A percentile compares a stretch with the other conserved stretches of the same genome.
Evolutionary conservation across 2,113 vertebrate genomes (phyloP).

Genomic region (Nerophis lumbriciformis): DNA sequence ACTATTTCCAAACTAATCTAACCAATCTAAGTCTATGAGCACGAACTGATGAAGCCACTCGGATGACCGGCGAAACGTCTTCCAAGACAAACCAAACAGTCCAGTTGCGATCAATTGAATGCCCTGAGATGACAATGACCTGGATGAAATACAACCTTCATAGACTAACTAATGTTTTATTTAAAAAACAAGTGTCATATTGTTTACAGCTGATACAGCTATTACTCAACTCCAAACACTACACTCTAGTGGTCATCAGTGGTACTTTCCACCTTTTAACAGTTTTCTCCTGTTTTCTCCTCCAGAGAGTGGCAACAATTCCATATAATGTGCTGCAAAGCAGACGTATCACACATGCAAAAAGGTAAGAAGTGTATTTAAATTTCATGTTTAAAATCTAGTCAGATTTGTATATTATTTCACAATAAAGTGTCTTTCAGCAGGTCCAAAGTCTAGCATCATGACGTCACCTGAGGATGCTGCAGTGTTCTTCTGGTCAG

Average conservation of each 20-base stretch:
- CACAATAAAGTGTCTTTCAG: not conserved
- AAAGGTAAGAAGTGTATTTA: not conserved
- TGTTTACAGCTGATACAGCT: too few species aligned
- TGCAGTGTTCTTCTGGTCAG: slow-evolving; percentile 35
- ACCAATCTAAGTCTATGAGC: too few species aligned
- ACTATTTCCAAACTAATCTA: too few species aligned
- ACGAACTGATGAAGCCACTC: too few species aligned
- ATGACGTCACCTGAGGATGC: slow-evolving; percentile 48
- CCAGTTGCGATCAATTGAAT: too few species aligned
- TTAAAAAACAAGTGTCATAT: too few species aligned
- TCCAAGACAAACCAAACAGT: too few species aligned
- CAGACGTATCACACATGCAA: not conserved
- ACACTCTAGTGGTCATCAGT: slow-evolving; percentile 46
- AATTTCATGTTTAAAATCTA: not conserved
- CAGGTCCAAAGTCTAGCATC: slow-evolving; percentile 47
- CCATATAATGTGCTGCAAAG: slow-evolving; percentile 43
- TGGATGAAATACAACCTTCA: too few species aligned
- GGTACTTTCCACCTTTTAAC: not conserved
- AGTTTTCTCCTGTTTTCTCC: not conserved
- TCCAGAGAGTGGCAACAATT: slow-evolving; percentile 68
- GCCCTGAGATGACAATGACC: too few species aligned
- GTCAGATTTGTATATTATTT: not conserved
- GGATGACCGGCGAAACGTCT: too few species aligned
- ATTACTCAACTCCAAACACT: not conserved
- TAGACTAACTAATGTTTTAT: too few species aligned